Evolutionary conservation across 2,113 vertebrate genomes (phyloP), one percentile per base, ranked within the genome.

Genomic region (Trochalopteron elliotii): DNA sequence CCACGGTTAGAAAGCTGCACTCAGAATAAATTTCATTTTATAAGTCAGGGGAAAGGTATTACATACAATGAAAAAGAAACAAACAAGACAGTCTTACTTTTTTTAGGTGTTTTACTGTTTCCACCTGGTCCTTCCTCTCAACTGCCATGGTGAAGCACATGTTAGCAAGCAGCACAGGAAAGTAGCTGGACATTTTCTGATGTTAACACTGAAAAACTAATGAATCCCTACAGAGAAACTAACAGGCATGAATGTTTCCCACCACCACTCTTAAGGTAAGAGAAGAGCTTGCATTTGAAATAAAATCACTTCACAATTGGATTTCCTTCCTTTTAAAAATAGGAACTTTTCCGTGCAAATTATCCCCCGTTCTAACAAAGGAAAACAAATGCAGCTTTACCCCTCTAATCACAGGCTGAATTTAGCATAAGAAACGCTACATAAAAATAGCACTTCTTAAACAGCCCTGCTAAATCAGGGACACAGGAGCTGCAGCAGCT

Each of bases 391-490:
- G 75, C 55, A 90, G 80, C 50, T 85, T 72, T 89, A 70, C 15
- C 40, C 60, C 74, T 79, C 15, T 92, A 87, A 94, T 81, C 82
- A 89, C 5, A 65, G 70, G 42, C 70, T 94, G 67, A 87, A 91
- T 59, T 95, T 88, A 94, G 76, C 52, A 17, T 47, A 71, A 93
- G 80, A 87, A 97, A 82, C 63, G 17, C 72, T 20, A 8, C 0
- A 17, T 35, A 89, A 85, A 96, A 95, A 96, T 93, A 96, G 95
- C 47, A 44, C 50, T 70, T 91, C 89, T 93, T 89, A 59, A 94
- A 94, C 94, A 83, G 71, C 71, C 28, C 50, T 31, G 18, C 91
- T 92, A 91, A 87, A 90, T 59, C 31, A 65, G 21, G 91, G 89
- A 18, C 25, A 3, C n/a, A 22, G 84, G 74, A 85, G 23, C 74